A percentile compares a stretch with the other conserved stretches of the same genome.
Evolutionary conservation across 2,797 vertebrate species (phyloP).

Genomic region (Gymnoscopelus microlampas): DNA sequence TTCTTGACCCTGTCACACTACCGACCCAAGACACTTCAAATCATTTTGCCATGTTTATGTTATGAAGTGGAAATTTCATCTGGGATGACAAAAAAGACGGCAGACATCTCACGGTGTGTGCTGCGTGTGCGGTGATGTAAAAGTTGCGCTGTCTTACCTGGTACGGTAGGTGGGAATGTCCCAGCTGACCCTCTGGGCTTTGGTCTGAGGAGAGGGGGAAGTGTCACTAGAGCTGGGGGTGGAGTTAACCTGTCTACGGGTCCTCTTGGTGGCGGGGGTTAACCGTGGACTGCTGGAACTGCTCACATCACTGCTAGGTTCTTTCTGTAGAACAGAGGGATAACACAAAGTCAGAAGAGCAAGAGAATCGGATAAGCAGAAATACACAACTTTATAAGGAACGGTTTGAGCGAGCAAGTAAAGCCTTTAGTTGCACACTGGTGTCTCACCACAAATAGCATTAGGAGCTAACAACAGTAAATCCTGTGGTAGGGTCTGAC

Average conservation of each 20-base stretch:
- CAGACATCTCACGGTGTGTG: too few species aligned
- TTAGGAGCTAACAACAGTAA: too few species aligned
- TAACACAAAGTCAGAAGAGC: background rate
- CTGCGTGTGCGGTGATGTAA: too few species aligned
- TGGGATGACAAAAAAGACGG: too few species aligned
- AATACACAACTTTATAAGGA: background rate
- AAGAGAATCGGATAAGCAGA: background rate
- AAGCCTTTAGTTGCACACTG: too few species aligned
- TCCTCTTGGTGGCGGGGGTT: constrained; percentile 92
- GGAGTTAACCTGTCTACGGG: constrained; percentile 89
- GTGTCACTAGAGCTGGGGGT: constrained; percentile 96
- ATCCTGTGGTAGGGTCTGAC: too few species aligned
- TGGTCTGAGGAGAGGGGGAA: constrained; percentile 89
- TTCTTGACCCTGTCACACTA: too few species aligned
- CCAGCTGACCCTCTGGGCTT: constrained; percentile 94
- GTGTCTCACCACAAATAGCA: too few species aligned
- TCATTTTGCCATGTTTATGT: too few species aligned
- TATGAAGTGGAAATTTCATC: too few species aligned
- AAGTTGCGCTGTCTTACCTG: constrained; percentile 80
- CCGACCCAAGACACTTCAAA: too few species aligned
- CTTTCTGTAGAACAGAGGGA: constrained; percentile 84
- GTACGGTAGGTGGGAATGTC: constrained; percentile 90
- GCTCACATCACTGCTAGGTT: constrained; percentile 91
- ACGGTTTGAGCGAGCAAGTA: too few species aligned
- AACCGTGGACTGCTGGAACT: constrained; percentile 89